Evolutionary conservation across 2,888 invertebrate genomes (phyloP).

Genomic region (Dasypolia templi): DNA sequence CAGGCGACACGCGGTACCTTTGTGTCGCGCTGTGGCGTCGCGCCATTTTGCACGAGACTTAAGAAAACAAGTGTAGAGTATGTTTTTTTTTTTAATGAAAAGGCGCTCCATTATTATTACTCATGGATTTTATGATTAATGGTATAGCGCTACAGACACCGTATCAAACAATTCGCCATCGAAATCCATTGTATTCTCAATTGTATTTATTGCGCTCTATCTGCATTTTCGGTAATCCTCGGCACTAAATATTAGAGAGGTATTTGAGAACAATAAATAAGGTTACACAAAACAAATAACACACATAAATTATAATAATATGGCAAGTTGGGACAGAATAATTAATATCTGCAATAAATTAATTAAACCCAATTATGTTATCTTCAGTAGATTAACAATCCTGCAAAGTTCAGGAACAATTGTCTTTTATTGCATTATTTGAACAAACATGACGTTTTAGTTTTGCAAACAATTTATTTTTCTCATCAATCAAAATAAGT

Average conservation of each 20-base stretch:
- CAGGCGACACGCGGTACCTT: too few species aligned
- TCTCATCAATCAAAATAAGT: constrained; percentile 47
- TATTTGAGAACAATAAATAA: constrained; percentile 39
- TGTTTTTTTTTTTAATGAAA: not conserved
- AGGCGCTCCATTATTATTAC: not conserved
- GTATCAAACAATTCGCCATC: constrained; percentile 9
- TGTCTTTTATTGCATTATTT: constrained; percentile 1
- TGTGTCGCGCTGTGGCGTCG: too few species aligned
- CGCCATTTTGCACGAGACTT: too few species aligned
- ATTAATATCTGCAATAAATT: constrained; percentile 32
- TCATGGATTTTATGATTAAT: constrained; percentile 7
- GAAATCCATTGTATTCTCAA: constrained; percentile 17
- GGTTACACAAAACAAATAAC: constrained; percentile 26
- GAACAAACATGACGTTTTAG: constrained; percentile 7
- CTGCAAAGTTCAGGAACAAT: not conserved
- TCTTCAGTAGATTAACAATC: constrained; percentile 19
- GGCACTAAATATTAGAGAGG: constrained; percentile 20
- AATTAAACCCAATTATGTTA: constrained; percentile 22
- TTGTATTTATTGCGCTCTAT: constrained; percentile 13
- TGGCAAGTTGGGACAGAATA: constrained; percentile 11
- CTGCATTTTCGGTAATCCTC: constrained; percentile 34
- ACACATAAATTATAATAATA: constrained; percentile 32
- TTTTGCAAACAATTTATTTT: not conserved
- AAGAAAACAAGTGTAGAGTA: not conserved
- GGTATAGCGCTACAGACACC: not conserved